These are phyloP conservation scores for Ceratothoa steindachneri DNA, from an alignment of 2,888 invertebrate genomes.

Conservation along the genomic window DNA sequence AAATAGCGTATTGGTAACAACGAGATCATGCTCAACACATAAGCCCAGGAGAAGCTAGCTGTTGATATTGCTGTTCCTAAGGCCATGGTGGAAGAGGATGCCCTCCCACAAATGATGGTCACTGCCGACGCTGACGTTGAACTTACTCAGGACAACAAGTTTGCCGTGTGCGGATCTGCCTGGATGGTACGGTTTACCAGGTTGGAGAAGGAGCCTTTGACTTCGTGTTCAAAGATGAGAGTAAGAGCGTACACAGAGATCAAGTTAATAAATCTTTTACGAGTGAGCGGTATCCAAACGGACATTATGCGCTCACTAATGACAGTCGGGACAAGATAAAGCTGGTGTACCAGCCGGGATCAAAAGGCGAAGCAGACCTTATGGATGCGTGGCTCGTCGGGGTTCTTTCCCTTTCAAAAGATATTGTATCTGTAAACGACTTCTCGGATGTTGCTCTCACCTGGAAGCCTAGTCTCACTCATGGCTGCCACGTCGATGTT, in stretches of 20 bases:
- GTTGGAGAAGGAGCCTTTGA: background rate
- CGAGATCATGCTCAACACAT: background rate
- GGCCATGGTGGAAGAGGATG: too few species aligned
- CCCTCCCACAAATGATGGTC: too few species aligned
- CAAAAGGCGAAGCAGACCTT: slow-evolving; percentile 1
- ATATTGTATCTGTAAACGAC: too few species aligned
- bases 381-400: too few species aligned
- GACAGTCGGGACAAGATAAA: background rate
- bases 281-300: too few species aligned
- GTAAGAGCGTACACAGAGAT: slow-evolving; percentile 2
- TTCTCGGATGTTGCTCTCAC: background rate
- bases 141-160: background rate
- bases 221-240: background rate
- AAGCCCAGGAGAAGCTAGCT: too few species aligned
- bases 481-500: slow-evolving; percentile 8
- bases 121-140: too few species aligned
- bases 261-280: too few species aligned
- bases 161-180: background rate
- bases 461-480: slow-evolving; percentile 1
- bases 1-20: background rate
- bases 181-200: background rate
- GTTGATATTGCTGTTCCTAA: too few species aligned
- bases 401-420: too few species aligned
- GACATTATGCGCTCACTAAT: too few species aligned
- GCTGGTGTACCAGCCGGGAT: background rate